Base-by-base conservation (phyloP, 2,888 invertebrate species). In the Apodemia duryi region DNA sequence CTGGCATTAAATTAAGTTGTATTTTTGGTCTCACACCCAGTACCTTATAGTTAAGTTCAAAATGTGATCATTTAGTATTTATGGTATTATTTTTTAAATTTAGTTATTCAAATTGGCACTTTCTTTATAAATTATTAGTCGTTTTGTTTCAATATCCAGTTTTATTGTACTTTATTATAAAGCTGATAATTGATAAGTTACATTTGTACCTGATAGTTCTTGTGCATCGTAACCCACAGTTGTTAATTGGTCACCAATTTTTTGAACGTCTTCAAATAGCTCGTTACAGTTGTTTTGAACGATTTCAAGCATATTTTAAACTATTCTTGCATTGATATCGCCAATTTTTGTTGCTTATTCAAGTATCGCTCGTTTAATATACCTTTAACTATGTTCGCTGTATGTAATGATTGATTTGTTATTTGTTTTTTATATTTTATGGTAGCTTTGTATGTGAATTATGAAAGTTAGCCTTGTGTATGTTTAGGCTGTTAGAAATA, bases 51-150 rank as follows among this genome's bases (percentile, higher is more conserved):
- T 80, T 91, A 85, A 90, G 90, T 85, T 82, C 78, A 80, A 86
- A 43, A 88, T 91, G 91, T 91, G 91, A 91, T 91, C 86, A 85
- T 84, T 84, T 86, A 91, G 90, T 91, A 85, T 88, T 88, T 78
- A 72, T 88, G 87, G 86, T 84, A 79, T 86, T 79, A 78, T 35
- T 49, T 43, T 43, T 61, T 57, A 60, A 64, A 49, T 57, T 29
- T 61, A 64, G 54, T 43, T 61, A 46, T 60, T 21, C 13, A 29
- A 54, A 54, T 54, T 54, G 54, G 54, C 54, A 54, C 54, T 54
- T 54, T 54, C 54, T 54, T 54, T 54, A 29, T 54, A 54, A 54
- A 54, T 54, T 54, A 29, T 54, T 54, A 2, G 43, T 29, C 4
- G 29, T 29, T 29, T 54, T 7, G 11, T 54, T 7, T 28, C 29